These are phyloP conservation scores for Platysteira castanea DNA, from an alignment of 2,113 vertebrate genomes.

Conservation along the genomic window DNA sequence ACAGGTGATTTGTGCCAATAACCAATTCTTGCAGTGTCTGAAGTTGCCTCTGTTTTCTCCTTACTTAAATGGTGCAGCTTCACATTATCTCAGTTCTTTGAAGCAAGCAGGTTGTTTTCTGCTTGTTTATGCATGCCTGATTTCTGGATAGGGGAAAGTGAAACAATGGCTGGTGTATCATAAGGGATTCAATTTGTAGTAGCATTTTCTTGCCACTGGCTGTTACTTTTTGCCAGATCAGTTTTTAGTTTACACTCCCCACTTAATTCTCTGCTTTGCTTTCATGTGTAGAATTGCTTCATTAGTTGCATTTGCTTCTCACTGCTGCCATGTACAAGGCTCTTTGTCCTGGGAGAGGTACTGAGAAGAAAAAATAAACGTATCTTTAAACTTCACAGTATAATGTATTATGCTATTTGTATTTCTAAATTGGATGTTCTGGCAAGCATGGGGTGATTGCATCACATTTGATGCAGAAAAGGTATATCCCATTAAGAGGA, in stretches of 20 bases:
- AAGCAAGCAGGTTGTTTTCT: background rate
- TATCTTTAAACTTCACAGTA: background rate
- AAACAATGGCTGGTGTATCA: background rate
- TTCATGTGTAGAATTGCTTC: background rate
- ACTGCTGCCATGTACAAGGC: rapidly evolving
- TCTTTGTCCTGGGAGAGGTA: background rate
- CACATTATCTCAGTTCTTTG: background rate
- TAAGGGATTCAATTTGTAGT: background rate
- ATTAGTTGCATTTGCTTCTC: background rate
- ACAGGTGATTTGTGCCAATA: background rate
- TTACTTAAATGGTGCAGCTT: background rate
- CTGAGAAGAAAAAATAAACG: background rate
- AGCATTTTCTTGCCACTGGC: background rate
- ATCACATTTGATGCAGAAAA: background rate
- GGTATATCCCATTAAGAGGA: background rate
- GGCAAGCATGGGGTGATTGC: background rate
- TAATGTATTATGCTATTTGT: background rate
- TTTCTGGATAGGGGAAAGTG: background rate
- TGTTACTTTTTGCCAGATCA: background rate
- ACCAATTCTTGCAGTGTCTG: background rate
- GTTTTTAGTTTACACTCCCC: background rate
- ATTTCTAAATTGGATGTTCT: background rate
- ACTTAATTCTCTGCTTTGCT: background rate
- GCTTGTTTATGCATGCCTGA: background rate
- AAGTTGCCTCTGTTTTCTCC: background rate